These are phyloP conservation scores for Stenodera caucasica DNA, from an alignment of 2,888 invertebrate genomes.

Conservation along the genomic window DNA sequence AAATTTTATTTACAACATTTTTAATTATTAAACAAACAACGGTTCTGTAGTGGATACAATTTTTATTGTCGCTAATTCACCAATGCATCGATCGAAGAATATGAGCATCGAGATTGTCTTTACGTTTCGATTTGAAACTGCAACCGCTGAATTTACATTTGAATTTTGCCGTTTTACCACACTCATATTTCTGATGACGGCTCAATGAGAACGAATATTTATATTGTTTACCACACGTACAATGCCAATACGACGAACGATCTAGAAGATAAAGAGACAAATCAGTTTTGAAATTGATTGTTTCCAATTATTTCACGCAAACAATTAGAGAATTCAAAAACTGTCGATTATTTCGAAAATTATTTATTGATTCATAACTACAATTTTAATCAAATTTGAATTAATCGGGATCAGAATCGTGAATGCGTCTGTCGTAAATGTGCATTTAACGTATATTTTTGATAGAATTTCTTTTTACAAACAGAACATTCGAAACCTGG, in stretches of 20 bases:
- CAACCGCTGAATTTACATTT: constrained; percentile 65
- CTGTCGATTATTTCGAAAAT: no score
- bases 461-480: constrained; percentile 45
- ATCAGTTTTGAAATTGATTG: no score
- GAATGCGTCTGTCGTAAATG: constrained; percentile 34
- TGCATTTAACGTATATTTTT: constrained; percentile 45
- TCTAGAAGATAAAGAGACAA: constrained; percentile 3
- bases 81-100: no score
- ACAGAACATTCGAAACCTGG: constrained; percentile 50
- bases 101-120: constrained; percentile 54
- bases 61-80: background rate
- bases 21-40: no score
- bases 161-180: constrained; percentile 65
- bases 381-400: no score
- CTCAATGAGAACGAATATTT: constrained; percentile 69
- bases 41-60: no score
- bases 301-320: background rate
- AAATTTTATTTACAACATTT: constrained; percentile 2
- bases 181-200: constrained; percentile 71
- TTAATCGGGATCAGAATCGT: background rate
- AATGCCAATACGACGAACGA: background rate
- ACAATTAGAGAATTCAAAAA: no score
- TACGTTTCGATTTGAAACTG: constrained; percentile 65
- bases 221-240: constrained; percentile 69
- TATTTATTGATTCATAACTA: no score